These are phyloP conservation scores for Microtus californicus DNA, from an alignment of 2,797 vertebrate genomes.

Conservation along the genomic window DNA sequence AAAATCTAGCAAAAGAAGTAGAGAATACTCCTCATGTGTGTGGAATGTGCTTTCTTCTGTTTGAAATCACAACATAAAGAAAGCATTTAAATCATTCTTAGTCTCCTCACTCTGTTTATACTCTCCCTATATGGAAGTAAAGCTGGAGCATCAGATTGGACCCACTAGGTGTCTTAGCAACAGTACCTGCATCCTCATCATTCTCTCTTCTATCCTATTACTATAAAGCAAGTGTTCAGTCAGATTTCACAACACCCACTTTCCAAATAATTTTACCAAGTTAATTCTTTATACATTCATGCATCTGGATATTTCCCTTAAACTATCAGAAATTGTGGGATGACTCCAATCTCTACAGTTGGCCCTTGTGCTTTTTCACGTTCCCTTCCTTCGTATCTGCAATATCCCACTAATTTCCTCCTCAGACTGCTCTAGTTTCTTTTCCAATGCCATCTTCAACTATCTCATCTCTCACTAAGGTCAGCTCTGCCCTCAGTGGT, in stretches of 20 bases:
- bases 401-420: no score
- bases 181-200: background rate
- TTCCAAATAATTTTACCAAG: background rate
- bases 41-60: background rate
- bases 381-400: background rate
- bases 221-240: background rate
- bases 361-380: background rate
- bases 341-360: background rate
- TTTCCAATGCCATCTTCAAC: background rate
- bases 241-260: background rate
- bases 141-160: background rate
- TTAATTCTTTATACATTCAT: background rate
- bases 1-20: background rate
- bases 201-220: background rate
- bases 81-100: background rate
- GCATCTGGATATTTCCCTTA: background rate
- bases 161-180: background rate
- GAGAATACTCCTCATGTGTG: background rate
- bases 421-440: background rate
- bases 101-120: background rate
- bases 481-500: background rate
- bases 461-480: background rate
- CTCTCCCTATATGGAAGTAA: background rate
- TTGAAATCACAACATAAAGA: conserved; percentile 43
- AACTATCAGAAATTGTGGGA: background rate